Base-by-base conservation (phyloP, 2,113 vertebrate species). In the Oreochromis niloticus region DNA sequence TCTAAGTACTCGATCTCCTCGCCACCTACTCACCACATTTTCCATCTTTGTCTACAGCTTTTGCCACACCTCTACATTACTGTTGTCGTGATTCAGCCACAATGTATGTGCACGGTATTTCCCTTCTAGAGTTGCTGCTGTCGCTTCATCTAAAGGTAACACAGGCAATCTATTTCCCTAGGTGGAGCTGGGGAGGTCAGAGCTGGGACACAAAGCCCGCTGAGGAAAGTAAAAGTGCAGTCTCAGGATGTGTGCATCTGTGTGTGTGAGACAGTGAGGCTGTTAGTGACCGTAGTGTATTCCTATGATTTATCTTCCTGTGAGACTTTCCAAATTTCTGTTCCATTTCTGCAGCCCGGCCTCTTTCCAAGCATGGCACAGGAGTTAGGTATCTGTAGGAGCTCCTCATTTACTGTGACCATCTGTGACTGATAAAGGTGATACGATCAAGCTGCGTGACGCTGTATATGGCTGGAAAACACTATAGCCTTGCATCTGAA, bases 1-100 rank as follows among this genome's bases (percentile, higher is more conserved):
- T 96, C 95, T 97, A 97, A 97, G 82, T 43, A 80, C 22, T 83
- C 30, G 8, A 46, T 61, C 66, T 89, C 94, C 93, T 95, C 95
- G 96, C 96, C 94, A 96, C 61, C 66, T 59, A 61, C 80, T 86
- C 84, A 36, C 32, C 13, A 55, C 66, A 46, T 34, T 59, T 71
- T 91, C 84, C 84, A 61, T 92, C 91, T 90, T 63, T 87, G 81
- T 84, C 80, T 27, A 30, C 52, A 36, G 80, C 86, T 79, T 68
- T 43, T 32, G n/a, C 52, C 79, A 63, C 79, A 55, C 14, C 17
- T 52, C 80, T 82, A 71, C 39, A 79, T 88, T 85, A 85, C 8
- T 50, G 57, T 22, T 88, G 82, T 84, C 78, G 75, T 88, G 78
- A 54, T 83, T 88, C 41, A 83, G 73, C 80, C 30, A 24, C 36